phyloP scores from a whole-genome alignment of 35 echinoderm and acorn worm species.

The Apostichopus japonicus region DNA sequence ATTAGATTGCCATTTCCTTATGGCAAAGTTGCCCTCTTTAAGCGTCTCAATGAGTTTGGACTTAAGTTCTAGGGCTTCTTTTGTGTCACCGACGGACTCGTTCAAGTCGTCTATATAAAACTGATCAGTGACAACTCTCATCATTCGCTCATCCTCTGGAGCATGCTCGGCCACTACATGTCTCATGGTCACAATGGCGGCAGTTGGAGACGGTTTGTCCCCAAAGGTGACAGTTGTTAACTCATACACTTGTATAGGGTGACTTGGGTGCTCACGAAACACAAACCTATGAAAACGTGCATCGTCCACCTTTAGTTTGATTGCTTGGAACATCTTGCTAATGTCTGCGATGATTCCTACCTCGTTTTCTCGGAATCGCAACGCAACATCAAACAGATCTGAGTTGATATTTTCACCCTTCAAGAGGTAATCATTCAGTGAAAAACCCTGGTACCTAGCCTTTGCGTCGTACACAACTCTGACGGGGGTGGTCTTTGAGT shows the following conservation, averaged over 20 bases:
- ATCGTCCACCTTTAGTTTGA: conserved; percentile 41
- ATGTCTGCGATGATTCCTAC: conserved; percentile 79
- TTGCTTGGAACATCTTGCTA: conserved; percentile 82
- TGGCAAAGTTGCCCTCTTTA: conserved; percentile 66
- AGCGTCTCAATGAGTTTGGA: conserved; percentile 66
- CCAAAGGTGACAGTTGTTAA: conserved; percentile 76
- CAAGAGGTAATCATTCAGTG: conserved; percentile 72
- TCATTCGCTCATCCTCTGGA: conserved; percentile 58
- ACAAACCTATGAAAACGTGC: conserved; percentile 49
- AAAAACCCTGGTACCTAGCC: conserved; percentile 72
- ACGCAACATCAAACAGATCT: conserved; percentile 68
- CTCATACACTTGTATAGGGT: conserved; percentile 77
- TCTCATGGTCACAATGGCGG: conserved; percentile 74
- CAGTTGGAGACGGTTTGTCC: conserved; percentile 77
- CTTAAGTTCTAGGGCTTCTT: conserved; percentile 64
- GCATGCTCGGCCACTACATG: conserved; percentile 70
- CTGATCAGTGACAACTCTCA: conserved; percentile 67
- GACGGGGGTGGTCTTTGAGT: conserved; percentile 73
- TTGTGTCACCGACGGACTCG: conserved; percentile 59
- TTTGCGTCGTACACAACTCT: conserved; percentile 80
- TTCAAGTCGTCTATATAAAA: conserved; percentile 82
- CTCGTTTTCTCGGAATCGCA: conserved; percentile 81
- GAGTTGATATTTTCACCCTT: conserved; percentile 84
- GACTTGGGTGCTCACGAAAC: conserved; percentile 72
- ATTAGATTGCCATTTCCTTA: conserved; percentile 83